These are phyloP conservation scores for Sacculina carcini DNA, from an alignment of 2,888 invertebrate genomes.

Conservation along the genomic window DNA sequence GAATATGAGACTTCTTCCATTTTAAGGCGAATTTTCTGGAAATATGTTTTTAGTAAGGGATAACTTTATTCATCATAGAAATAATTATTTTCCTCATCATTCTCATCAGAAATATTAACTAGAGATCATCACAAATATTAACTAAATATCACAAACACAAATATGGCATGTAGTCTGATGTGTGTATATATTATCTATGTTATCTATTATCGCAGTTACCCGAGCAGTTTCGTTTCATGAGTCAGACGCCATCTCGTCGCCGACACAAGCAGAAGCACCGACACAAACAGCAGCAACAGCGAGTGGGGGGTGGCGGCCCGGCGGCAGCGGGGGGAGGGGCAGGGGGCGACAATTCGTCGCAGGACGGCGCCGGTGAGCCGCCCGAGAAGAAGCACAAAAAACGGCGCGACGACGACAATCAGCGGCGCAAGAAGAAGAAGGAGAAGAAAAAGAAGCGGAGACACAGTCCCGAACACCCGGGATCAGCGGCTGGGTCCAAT, in stretches of 20 bases:
- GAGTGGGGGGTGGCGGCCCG: no score
- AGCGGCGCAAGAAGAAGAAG: slow-evolving; percentile 73
- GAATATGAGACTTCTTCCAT: no score
- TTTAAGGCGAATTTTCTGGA: no score
- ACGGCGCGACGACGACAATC: slow-evolving; percentile 74
- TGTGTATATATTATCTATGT: no score
- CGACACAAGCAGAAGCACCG: slow-evolving; percentile 90
- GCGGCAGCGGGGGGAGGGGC: no score
- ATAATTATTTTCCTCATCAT: no score
- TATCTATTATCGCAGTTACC: slow-evolving; percentile 54
- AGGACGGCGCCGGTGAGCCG: slow-evolving; percentile 14
- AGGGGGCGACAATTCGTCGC: slow-evolving; percentile 16
- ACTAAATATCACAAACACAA: no score
- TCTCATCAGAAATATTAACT: no score
- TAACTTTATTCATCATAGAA: no score
- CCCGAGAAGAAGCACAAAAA: slow-evolving; percentile 79
- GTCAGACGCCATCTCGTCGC: slow-evolving; percentile 68
- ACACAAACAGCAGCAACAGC: slow-evolving; percentile 45
- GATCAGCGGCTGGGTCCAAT: slow-evolving; percentile 19
- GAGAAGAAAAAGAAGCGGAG: slow-evolving; percentile 90
- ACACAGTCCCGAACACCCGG: slow-evolving; percentile 54
- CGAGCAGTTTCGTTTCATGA: slow-evolving; percentile 78
- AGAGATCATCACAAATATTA: no score
- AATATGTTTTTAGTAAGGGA: no score
- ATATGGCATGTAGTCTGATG: no score